phyloP scores from a whole-genome alignment of 2,888 invertebrate genomes.

The Drosophila anceps region DNA sequence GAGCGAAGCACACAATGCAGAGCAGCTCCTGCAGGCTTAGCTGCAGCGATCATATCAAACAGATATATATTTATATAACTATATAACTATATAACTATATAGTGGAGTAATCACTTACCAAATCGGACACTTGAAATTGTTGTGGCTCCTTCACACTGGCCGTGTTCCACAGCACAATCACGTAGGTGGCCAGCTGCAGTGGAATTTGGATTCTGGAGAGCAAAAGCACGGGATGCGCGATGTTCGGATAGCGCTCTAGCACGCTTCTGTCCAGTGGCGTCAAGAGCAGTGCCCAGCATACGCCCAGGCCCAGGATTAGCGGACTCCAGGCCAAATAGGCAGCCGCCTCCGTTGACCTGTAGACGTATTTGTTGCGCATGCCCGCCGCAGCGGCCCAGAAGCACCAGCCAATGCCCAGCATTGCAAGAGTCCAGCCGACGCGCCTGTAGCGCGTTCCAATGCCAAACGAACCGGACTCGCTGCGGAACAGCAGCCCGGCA shows the following conservation, averaged over 20 bases:
- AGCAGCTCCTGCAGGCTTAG: constrained; percentile 87
- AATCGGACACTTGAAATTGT: constrained; percentile 87
- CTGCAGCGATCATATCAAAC: constrained; percentile 83
- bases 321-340: constrained; percentile 89
- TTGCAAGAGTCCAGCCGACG: constrained; percentile 79
- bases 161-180: constrained; percentile 89
- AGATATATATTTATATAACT: not conserved
- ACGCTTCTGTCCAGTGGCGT: constrained; percentile 66
- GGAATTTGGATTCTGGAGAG: constrained; percentile 89
- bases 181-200: constrained; percentile 89
- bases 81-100: not conserved
- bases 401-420: constrained; percentile 85
- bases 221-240: constrained; percentile 87
- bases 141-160: constrained; percentile 88
- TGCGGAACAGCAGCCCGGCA: constrained; percentile 86
- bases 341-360: constrained; percentile 88
- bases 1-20: constrained; percentile 86
- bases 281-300: constrained; percentile 89
- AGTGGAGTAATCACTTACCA: constrained; percentile 87
- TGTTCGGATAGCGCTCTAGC: constrained; percentile 84
- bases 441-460: constrained; percentile 85
- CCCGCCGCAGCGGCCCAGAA: constrained; percentile 88
- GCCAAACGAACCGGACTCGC: constrained; percentile 75
- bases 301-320: constrained; percentile 87
- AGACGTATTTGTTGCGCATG: constrained; percentile 87